phyloP scores from a whole-genome alignment of 2,113 vertebrate genomes.

The Hipposideros armiger region DNA sequence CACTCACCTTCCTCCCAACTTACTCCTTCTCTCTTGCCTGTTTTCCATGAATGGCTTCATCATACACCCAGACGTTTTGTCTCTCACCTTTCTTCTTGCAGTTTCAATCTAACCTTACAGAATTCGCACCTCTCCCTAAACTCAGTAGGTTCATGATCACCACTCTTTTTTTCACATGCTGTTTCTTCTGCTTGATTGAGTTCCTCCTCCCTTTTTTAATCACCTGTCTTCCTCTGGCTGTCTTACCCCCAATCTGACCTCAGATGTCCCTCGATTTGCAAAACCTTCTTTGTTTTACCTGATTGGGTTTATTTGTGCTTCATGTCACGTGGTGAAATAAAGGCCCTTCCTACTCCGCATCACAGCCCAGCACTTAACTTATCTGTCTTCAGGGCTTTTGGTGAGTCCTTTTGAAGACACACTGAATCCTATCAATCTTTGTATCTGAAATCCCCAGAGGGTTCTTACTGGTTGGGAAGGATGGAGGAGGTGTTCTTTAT shows the following conservation, averaged over 20 bases:
- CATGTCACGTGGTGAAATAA: background rate
- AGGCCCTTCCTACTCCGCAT: background rate
- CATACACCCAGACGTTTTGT: background rate
- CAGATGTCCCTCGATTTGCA: background rate
- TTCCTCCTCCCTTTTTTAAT: background rate
- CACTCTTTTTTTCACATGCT: background rate
- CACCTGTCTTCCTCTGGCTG: background rate
- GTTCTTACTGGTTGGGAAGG: background rate
- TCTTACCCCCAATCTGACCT: background rate
- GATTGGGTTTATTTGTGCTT: background rate
- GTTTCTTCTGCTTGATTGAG: background rate
- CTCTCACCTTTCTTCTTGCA: background rate
- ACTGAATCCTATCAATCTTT: background rate
- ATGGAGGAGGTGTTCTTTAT: background rate
- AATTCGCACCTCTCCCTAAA: background rate
- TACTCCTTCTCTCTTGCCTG: background rate
- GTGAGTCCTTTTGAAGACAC: background rate
- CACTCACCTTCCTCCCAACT: background rate
- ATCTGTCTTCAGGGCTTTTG: background rate
- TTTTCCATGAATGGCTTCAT: background rate
- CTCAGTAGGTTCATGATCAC: background rate
- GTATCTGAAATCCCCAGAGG: background rate
- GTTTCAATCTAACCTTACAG: background rate
- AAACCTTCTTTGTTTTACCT: background rate
- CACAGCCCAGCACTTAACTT: background rate